Base-by-base conservation (phyloP, 1,140 invertebrate species). In the Drosophila yakuba region DNA sequence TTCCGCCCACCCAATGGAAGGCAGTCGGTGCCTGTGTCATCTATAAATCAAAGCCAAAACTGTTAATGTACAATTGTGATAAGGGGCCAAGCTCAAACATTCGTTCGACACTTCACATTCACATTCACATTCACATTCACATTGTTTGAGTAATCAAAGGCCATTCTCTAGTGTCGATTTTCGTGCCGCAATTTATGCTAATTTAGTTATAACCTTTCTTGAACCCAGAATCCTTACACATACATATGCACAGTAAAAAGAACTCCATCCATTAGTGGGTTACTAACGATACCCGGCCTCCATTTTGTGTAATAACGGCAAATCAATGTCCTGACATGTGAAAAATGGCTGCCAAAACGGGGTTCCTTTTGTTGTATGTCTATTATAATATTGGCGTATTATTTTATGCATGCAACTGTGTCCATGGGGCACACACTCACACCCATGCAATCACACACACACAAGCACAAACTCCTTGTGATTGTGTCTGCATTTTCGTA, bases 341-440 rank as follows among this genome's bases (percentile, higher is more conserved):
- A 89, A 88, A 88, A 88, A 89, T 89, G 84, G 79, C 72, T 74
- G 86, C 25, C 52, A 50, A 17, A 44, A 20, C 39, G 52, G 41
- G 14, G 14, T 10, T 20, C 62, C 41, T 25, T 4, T 88, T 86
- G 75, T 88, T 86, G 75, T 74, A 89, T 83, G 79, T 83, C 84
- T 88, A 88, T 88, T 88, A 88, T 89, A 88, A 88, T 88, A 88
- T 80, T 78, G 75, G 63, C 61, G 77, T 89, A 83, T 88, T 88
- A 88, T 88, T 86, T 86, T 88, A 88, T 88, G 84, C 83, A 88
- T 89, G 80, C 84, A 83, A 81, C 61, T 78, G 67, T 64, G 60
- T 52, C 54, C 41, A 39, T 36, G n/a, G 39, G 41, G 4, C 41
- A 15, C 41, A 15, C n/a, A 43, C 41, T 2, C 41, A 43, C n/a